Conservation (phyloP, 2,888 invertebrate species). For the Mythimna albipuncta region DNA sequence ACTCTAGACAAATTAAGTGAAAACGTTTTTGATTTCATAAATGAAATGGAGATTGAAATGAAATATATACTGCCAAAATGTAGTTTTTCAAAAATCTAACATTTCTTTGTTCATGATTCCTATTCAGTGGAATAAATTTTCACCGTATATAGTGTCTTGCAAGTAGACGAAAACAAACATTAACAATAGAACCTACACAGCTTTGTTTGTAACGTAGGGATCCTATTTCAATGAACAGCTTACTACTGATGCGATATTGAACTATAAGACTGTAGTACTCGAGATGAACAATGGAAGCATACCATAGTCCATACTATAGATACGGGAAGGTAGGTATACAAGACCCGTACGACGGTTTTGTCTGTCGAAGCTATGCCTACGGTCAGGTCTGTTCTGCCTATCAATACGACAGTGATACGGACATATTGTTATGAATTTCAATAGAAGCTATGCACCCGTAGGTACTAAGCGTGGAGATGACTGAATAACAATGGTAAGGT, state of each 20-base stretch:
- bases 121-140: background rate
- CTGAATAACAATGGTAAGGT: background rate
- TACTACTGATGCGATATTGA: constrained; percentile 16
- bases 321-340: constrained; percentile 9
- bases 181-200: background rate
- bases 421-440: constrained; percentile 46
- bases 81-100: too few relatives aligned
- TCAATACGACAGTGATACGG: constrained; percentile 28
- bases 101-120: background rate
- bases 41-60: too few relatives aligned
- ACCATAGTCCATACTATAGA: background rate
- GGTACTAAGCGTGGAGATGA: background rate
- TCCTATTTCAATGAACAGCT: constrained; percentile 15
- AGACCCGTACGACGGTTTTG: constrained; percentile 31
- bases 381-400: constrained; percentile 19
- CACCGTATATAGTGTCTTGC: background rate
- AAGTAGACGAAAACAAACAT: background rate
- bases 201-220: background rate
- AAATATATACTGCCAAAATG: too few relatives aligned
- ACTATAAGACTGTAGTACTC: constrained; percentile 20
- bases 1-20: too few relatives aligned
- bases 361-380: constrained; percentile 20
- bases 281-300: constrained; percentile 26
- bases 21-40: too few relatives aligned
- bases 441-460: constrained; percentile 13